These are phyloP conservation scores for Battus philenor DNA, from an alignment of 1,140 invertebrate species.

Conservation along the genomic window DNA sequence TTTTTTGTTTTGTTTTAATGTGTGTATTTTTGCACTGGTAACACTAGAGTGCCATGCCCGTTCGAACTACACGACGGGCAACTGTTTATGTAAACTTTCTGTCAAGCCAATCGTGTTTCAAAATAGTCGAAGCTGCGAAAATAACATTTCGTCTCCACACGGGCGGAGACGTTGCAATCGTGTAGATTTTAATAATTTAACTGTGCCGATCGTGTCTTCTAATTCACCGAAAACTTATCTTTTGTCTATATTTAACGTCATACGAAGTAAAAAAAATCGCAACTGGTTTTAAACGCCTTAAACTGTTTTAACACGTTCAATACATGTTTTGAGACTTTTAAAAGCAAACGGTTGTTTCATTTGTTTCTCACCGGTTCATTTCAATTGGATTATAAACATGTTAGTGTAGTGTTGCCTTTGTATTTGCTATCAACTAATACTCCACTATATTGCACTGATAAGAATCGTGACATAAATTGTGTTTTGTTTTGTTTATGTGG, in stretches of 20 bases:
- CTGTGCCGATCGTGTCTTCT: slow-evolving; percentile 11
- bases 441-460: slow-evolving; percentile 4
- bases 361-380: slow-evolving; percentile 1
- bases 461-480: slow-evolving; percentile 2
- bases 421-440: too few species aligned
- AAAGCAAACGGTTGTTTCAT: slow-evolving; percentile 7
- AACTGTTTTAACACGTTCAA: slow-evolving; percentile 14
- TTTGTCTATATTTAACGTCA: slow-evolving; percentile 3
- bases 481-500: slow-evolving; percentile 7
- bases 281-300: slow-evolving; percentile 25
- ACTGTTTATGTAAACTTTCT: slow-evolving; percentile 40
- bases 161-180: slow-evolving; percentile 14
- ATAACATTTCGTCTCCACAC: slow-evolving; percentile 20
- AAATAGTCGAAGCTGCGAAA: slow-evolving; percentile 29
- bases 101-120: slow-evolving; percentile 33
- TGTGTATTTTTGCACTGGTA: too few species aligned
- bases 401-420: slow-evolving; percentile 13
- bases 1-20: too few species aligned
- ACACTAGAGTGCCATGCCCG: slow-evolving; percentile 17
- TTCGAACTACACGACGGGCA: slow-evolving; percentile 12
- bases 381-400: slow-evolving; percentile 9
- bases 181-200: slow-evolving; percentile 20
- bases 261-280: slow-evolving; percentile 22
- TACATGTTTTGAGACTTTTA: slow-evolving; percentile 18
- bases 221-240: slow-evolving; percentile 10